Conservation (phyloP, 2,797 vertebrate species). For the Cheirogaleus major region DNA sequence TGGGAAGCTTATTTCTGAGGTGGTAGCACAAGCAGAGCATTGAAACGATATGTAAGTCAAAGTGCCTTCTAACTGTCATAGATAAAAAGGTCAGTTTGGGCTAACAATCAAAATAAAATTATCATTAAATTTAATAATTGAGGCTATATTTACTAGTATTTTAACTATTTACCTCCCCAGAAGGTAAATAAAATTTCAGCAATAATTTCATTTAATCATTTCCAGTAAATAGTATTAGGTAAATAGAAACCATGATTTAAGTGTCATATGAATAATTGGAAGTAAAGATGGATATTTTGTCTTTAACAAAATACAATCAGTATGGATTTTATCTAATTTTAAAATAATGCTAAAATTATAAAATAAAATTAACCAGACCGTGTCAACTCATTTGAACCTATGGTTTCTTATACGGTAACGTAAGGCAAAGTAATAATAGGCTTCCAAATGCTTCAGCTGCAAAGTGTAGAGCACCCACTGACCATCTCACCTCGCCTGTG, state of each 20-base stretch:
- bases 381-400: background rate
- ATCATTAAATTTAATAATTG: background rate
- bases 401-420: background rate
- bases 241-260: background rate
- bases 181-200: background rate
- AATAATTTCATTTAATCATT: background rate
- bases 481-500: no score
- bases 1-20: background rate
- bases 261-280: background rate
- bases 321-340: background rate
- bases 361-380: background rate
- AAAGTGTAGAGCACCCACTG: background rate
- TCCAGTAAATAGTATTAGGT: background rate
- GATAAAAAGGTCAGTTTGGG: background rate
- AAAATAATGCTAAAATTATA: background rate
- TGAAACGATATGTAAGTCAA: background rate
- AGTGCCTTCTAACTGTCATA: background rate
- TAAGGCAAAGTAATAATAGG: background rate
- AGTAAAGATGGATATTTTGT: background rate
- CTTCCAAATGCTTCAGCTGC: background rate
- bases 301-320: background rate
- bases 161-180: background rate
- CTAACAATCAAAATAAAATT: background rate
- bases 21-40: no score
- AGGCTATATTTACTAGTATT: background rate